Base-by-base conservation (phyloP, 2,113 vertebrate genomes). In the Boulengeromyrus knoepffleri region DNA sequence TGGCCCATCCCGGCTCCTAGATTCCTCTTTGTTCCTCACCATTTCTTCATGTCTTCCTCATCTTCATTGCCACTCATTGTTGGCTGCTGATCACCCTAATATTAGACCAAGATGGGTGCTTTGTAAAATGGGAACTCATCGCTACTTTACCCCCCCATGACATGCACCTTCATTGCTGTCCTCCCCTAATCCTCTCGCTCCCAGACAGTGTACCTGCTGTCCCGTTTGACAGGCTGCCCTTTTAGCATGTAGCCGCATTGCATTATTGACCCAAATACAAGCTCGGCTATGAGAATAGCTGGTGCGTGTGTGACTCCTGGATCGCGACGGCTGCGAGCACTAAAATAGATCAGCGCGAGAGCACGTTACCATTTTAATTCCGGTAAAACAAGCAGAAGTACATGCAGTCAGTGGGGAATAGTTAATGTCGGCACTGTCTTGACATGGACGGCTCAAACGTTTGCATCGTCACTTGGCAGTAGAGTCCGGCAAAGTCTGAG, bases 191-290 rank as follows among this genome's bases (percentile, higher is more conserved):
- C 31, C 74, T 39, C 4, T 80, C 36, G 2, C 36, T 17, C 36
- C 74, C 36, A 80, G 74, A 80, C 31, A 42, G 36, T 42, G 74
- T 80, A 80, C 74, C 36, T 80, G 31, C 31, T 80, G 15, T 19
- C 31, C 70, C 3, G 50, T 13, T 21, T 42, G 19, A 21, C 39
- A 4, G 45, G 83, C 83, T 47, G 45, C 45, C 83, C 83, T 46
- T 24, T 24, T 24, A 45, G 45, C 83, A 39, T 47, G 19, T 47
- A 42, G 39, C 17, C 5, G 19, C 83, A 47, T 83, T 13, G 24
- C 83, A 85, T 85, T 47, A 85, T n/a, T 85, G 83, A 45, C 83
- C 45, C 74, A 80, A 80, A 80, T 85, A 85, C 45, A 45, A 46
- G 39, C 45, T 21, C 45, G 7, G 19, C 83, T n/a, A 85, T 47